These are phyloP conservation scores for Eulithis prunata DNA, from an alignment of 2,888 invertebrate genomes.

Conservation along the genomic window DNA sequence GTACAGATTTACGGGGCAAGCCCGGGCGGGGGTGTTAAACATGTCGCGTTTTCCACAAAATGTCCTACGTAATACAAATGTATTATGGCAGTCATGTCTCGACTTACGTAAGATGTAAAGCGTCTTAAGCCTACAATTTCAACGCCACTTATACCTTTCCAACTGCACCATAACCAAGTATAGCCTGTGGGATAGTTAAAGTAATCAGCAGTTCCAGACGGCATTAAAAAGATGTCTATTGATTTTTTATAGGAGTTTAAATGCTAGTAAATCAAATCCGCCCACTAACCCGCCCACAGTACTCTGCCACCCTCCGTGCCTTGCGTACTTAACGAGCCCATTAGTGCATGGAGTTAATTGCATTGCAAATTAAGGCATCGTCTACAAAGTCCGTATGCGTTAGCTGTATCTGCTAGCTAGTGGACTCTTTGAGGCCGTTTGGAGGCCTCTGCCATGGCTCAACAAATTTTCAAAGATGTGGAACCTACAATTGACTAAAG, in stretches of 20 bases:
- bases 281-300: constrained; percentile 50
- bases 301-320: constrained; percentile 53
- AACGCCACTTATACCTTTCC: constrained; percentile 7
- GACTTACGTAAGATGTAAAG: too few relatives aligned
- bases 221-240: constrained; percentile 3
- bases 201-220: constrained; percentile 4
- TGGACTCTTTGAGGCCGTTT: too few relatives aligned
- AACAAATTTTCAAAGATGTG: too few relatives aligned
- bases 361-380: constrained; percentile 18
- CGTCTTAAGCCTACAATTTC: constrained; percentile 2
- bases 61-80: too few relatives aligned
- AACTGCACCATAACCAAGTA: constrained; percentile 1
- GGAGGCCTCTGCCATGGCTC: too few relatives aligned
- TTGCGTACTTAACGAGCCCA: constrained; percentile 55
- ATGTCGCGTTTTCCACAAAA: too few relatives aligned
- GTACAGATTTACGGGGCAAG: too few relatives aligned
- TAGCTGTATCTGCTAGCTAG: too few relatives aligned
- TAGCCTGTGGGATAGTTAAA: constrained; percentile 7
- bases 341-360: constrained; percentile 27
- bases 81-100: too few relatives aligned
- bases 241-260: constrained; percentile 38
- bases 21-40: too few relatives aligned
- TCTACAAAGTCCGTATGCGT: neutral
- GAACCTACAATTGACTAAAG: too few relatives aligned
- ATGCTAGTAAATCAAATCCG: constrained; percentile 59